Base-by-base conservation (phyloP, 1,140 invertebrate genomes). In the Hyphantria cunea region DNA sequence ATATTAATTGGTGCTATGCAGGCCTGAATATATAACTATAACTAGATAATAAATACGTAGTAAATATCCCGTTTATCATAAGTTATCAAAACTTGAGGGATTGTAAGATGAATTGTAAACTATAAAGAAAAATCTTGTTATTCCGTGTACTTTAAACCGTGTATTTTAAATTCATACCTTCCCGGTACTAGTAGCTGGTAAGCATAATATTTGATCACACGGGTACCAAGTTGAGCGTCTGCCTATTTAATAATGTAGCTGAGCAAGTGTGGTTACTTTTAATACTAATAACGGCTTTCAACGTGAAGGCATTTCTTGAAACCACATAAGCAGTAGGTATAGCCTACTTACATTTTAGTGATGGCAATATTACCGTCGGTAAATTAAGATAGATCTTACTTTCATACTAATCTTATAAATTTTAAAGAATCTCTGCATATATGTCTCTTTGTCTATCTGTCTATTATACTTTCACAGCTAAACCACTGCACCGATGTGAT, bases 211-310 rank as follows among this genome's bases (percentile, higher is more conserved):
- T 56, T 56, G 42, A 56, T 56, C 53, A 56, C 53, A 56, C 47
- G 45, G 39, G 53, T 56, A 41, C 55, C 41, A 44, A 44, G 41
- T 48, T 49, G 54, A 58, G 33, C 33, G 34, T 39, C 45, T 49
- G 34, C 45, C 55, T 60, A 60, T 60, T 60, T 51, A 60, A 54
- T 63, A 54, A 63, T 48, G 60, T 63, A 48, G 33, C 51, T 37
- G 42, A 6, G 58, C 50, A 25, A 42, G 37, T 37, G 51, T 54
- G 44, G 49, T 53, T 45, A 31, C 60, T 63, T 37, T 63, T 63
- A n/a, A n/a, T n/a, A n/a, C n/a, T n/a, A n/a, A 54, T 63, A 53
- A 63, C 31, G 39, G 60, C 33, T 6, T 33, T 31, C 52, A 47
- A 64, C 61, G 52, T 64, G 61, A 42, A 42, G 52, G 52, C 47